These are phyloP conservation scores for Tillus elongatus DNA, from an alignment of 2,888 invertebrate species.

Conservation along the genomic window DNA sequence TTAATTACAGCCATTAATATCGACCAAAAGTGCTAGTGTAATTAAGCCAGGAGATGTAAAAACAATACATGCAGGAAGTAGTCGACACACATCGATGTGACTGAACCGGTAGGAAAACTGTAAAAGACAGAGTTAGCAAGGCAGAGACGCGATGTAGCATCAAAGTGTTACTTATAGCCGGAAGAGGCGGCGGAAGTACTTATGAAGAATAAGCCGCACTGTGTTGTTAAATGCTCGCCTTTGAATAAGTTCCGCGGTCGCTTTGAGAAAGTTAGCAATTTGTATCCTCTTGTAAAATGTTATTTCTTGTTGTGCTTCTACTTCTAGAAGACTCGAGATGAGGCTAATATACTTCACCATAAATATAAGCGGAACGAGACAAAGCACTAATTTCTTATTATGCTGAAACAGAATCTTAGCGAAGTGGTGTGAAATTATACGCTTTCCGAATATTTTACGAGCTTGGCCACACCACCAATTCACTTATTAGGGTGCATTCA, in stretches of 20 bases:
- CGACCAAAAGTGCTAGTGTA: too few species aligned
- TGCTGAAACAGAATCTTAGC: background rate
- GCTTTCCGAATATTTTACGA: too few species aligned
- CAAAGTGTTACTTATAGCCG: constrained; percentile 31
- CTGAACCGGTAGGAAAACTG: too few species aligned
- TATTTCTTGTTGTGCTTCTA: constrained; percentile 29
- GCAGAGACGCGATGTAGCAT: too few species aligned
- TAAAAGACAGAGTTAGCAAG: too few species aligned
- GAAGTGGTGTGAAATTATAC: constrained; percentile 1
- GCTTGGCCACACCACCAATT: too few species aligned
- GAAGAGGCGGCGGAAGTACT: constrained; percentile 22
- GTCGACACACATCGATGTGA: too few species aligned
- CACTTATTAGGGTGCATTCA: too few species aligned
- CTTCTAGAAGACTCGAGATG: constrained; percentile 18
- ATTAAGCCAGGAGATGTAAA: too few species aligned
- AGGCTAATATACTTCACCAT: constrained; percentile 27
- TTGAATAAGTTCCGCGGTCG: constrained; percentile 28
- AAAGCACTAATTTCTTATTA: constrained; percentile 7
- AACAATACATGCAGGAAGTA: too few species aligned
- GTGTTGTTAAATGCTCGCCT: constrained; percentile 26
- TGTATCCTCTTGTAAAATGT: constrained; percentile 35
- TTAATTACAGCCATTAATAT: too few species aligned
- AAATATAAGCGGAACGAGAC: constrained; percentile 19
- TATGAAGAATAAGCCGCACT: constrained; percentile 26
- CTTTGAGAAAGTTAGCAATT: constrained; percentile 34